Evolutionary conservation across 1,140 invertebrate species (phyloP), one percentile per base, ranked within the genome.

Genomic region (Drosophila ficusphila): DNA sequence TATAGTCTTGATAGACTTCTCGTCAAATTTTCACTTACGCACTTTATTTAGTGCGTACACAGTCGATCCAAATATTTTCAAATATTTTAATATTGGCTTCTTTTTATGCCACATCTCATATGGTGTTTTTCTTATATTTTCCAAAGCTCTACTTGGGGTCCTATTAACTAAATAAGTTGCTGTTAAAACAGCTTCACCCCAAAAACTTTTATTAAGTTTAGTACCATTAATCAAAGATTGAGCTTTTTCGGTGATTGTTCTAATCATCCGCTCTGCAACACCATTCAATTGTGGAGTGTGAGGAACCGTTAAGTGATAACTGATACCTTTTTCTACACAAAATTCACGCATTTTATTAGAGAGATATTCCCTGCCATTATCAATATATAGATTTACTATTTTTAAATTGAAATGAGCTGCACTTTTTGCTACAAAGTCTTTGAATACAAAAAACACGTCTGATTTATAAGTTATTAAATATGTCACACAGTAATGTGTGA

Each of bases 261-360:
- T 67, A 56, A 91, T 92, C 77, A 92, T 91, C 33, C 92, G 69
- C 65, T 94, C 93, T 21, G 92, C 74, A 3, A 93, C 89, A 68
- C 92, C 92, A 91, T 94, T 94, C 77, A 90, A 76, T 70, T 94
- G 91, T 52, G 93, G 92, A 7, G 91, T 92, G 51, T 92, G 88
- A 41, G 92, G 89, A 42, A 92, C 85, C 11, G 89, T 92, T 25
- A 67, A 29, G 18, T 58, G 31, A 36, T 58, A 92, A 9, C 29
- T 31, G 29, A 31, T 31, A 31, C 6, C 9, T 31, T 31, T 11
- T 31, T 31, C 9, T 2, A 3, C 29, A 31, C 29, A 11, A 7
- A 31, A 11, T 31, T 31, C 29, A 31, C 8, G 9, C 29, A 31
- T 7, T 31, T 31, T 1, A 31, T 31, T 62, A 9, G 57, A 57